phyloP scores from a whole-genome alignment of 2,113 vertebrate genomes.

The Crotalus viridis region DNA sequence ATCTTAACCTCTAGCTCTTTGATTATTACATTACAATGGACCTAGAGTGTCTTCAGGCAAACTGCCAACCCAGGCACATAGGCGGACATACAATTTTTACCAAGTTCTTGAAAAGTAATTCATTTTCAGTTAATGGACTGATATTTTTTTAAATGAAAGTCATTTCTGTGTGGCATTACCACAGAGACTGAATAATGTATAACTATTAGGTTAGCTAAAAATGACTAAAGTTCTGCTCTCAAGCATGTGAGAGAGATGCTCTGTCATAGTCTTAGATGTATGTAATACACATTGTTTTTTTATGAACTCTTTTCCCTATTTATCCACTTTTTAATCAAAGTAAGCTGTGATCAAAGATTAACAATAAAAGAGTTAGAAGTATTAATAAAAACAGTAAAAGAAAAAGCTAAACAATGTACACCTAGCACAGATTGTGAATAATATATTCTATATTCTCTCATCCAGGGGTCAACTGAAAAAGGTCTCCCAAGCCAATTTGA shows the following conservation, averaged over 20 bases:
- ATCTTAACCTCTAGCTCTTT: not conserved
- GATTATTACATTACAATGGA: not conserved
- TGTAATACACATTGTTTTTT: not conserved
- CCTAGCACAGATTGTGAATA: not conserved
- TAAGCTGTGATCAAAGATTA: no score
- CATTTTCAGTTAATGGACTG: not conserved
- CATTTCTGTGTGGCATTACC: not conserved
- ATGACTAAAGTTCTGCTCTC: not conserved
- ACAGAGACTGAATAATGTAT: not conserved
- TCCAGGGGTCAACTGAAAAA: no score
- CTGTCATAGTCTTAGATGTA: not conserved
- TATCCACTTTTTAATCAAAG: no score
- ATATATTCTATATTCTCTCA: not conserved
- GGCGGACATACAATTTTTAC: not conserved
- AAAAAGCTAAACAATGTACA: not conserved
- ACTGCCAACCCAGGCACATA: not conserved
- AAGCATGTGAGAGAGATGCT: not conserved
- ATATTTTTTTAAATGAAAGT: not conserved
- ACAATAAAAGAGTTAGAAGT: no score
- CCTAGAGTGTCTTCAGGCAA: not conserved
- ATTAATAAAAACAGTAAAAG: no score
- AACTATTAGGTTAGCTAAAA: not conserved
- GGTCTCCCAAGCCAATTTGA: no score
- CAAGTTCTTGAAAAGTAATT: not conserved
- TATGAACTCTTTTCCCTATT: not conserved